Evolutionary conservation across 2,888 invertebrate species (phyloP), one percentile per base, ranked within the genome.

Genomic region (Sesia bembeciformis): DNA sequence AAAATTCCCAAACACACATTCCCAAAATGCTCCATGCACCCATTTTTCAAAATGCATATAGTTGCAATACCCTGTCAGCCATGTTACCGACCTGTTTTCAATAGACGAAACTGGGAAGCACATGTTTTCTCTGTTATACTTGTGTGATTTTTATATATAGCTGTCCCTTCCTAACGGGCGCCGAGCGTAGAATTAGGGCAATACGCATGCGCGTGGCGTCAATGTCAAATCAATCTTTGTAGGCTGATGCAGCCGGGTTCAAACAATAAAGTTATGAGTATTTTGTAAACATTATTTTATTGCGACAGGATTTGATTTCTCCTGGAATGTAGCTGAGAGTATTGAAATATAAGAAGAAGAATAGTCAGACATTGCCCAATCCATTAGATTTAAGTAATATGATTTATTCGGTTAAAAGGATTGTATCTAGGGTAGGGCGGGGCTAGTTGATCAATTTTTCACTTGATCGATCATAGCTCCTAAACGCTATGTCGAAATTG

Each of bases 181-280:
- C 69, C 68, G 70, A 74, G 74, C 68, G 73, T 63, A 67, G 74
- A 87, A 88, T 83, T 87, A 81, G 83, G 84, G 74, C 83, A 81
- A 78, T 81, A 82, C 89, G 89, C 89, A 89, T 89, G 89, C 89
- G 89, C 76, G 70, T 66, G 70, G 68, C 76, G 78, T 85, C 89
- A 89, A 89, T 88, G 88, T 89, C 89, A 87, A 89, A 89, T 89
- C 89, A 89, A 89, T 89, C 82, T 74, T 78, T 69, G 77, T 84
- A 84, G 78, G 84, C 84, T 82, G 85, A 85, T 88, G 88, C 88
- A 88, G 82, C 80, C 66, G 61, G n/a, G 8, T 8, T 70, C 66
- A 72, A 5, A 71, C 67, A 72, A 59, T 62, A 58, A 60, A 59
- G 57, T 56, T 58, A 54, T 40, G 52, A 8, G 55, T 53, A 52